phyloP scores from a whole-genome alignment of 2,113 vertebrate species.

The Rhadina sibilatrix region DNA sequence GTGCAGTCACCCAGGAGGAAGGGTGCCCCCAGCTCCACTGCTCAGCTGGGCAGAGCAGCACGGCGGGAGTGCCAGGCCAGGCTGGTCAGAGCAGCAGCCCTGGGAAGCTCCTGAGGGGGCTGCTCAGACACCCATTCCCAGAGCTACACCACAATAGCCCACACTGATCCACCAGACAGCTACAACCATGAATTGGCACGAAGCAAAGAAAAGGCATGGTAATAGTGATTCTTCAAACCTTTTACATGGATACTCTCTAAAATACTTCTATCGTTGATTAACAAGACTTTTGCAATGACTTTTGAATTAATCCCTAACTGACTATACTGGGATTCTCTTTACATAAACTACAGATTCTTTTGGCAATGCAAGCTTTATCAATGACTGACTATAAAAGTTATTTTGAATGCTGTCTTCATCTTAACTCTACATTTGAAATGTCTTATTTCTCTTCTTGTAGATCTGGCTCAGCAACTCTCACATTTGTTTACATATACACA shows the following conservation, averaged over 20 bases:
- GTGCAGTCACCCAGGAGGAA: neutral
- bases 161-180: neutral
- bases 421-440: neutral
- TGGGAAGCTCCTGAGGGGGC: too few species aligned
- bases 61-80: too few species aligned
- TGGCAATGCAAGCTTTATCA: neutral
- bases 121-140: neutral
- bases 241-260: neutral
- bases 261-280: neutral
- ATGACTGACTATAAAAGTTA: neutral
- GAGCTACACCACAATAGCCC: neutral
- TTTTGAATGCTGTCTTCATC: neutral
- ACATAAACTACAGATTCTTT: neutral
- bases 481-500: neutral
- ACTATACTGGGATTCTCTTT: neutral
- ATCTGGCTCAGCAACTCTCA: neutral
- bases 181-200: neutral
- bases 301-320: neutral
- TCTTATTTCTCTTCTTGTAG: neutral
- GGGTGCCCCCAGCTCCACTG: neutral
- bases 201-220: neutral
- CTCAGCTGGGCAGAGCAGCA: too few species aligned
- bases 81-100: rapidly evolving
- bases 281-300: neutral
- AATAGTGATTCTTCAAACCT: neutral